Evolutionary conservation across 1,140 invertebrate species (phyloP).

Genomic region (Drosophila athabasca): DNA sequence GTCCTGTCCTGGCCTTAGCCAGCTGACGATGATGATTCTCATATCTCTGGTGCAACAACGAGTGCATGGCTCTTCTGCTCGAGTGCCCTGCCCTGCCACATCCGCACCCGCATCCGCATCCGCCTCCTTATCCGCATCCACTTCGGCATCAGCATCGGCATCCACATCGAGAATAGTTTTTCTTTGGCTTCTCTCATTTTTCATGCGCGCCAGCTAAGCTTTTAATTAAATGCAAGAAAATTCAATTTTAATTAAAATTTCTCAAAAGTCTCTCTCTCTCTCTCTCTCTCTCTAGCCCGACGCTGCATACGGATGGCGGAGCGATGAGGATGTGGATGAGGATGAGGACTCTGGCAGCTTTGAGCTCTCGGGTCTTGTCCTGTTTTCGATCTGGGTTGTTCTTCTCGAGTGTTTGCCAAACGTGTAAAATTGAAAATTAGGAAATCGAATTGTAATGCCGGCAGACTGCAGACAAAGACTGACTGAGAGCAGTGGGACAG

Average conservation of each 20-base stretch:
- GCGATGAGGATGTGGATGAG: conserved; percentile 31
- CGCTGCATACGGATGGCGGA: conserved; percentile 11
- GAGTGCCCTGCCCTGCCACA: conserved; percentile 58
- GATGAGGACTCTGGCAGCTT: conserved; percentile 20
- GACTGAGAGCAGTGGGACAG: background rate
- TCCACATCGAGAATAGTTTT: conserved; percentile 60
- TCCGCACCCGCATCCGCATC: conserved; percentile 11
- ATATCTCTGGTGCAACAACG: conserved; percentile 66
- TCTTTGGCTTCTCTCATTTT: conserved; percentile 55
- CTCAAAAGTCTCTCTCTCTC: conserved; percentile 68
- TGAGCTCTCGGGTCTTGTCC: conserved; percentile 24
- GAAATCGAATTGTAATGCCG: conserved; percentile 75
- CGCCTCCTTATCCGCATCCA: conserved; percentile 14
- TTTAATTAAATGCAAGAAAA: conserved; percentile 82
- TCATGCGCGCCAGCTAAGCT: conserved; percentile 67
- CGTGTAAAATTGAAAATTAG: conserved; percentile 82
- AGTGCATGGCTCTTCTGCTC: conserved; percentile 68
- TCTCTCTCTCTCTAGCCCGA: conserved; percentile 50
- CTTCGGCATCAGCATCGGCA: conserved; percentile 16
- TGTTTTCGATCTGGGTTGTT: conserved; percentile 42
- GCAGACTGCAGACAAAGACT: conserved; percentile 8
- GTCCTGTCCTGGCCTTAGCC: conserved; percentile 3
- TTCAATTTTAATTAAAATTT: conserved; percentile 82
- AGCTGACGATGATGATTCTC: conserved; percentile 67
- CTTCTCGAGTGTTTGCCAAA: conserved; percentile 72